These are phyloP conservation scores for Pantherophis alleghaniensis DNA, from an alignment of 2,797 vertebrate species.

Conservation along the genomic window DNA sequence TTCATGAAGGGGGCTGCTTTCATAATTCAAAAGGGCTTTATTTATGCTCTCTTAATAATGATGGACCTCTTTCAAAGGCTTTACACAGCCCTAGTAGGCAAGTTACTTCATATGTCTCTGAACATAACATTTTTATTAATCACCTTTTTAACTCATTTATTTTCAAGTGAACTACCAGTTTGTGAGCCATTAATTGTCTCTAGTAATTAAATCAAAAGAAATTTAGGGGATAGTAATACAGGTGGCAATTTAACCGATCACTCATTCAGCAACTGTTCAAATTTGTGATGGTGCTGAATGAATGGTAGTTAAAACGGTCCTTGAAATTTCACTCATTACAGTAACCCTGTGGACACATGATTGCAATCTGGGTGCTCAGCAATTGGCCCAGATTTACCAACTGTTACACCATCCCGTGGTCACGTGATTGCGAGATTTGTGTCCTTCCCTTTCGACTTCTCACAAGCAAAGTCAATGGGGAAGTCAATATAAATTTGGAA, in stretches of 20 bases:
- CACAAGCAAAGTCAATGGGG: background rate
- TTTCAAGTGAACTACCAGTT: background rate
- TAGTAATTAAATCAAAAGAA: background rate
- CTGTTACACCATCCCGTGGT: background rate
- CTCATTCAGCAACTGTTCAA: background rate
- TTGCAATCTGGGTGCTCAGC: background rate
- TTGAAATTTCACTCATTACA: background rate
- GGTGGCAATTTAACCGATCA: background rate
- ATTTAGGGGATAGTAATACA: background rate
- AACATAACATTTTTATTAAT: background rate
- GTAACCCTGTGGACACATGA: background rate
- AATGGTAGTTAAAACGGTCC: background rate
- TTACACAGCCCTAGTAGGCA: background rate
- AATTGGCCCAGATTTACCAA: background rate
- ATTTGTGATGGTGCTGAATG: background rate
- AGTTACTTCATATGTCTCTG: background rate
- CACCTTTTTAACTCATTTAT: background rate
- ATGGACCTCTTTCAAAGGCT: background rate
- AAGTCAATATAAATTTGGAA: background rate
- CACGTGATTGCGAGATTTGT: background rate
- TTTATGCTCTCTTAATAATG: background rate
- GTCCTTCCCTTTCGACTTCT: background rate
- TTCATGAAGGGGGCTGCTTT: background rate
- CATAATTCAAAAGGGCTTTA: background rate
- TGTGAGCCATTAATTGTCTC: background rate